phyloP scores from a whole-genome alignment of 2,888 invertebrate genomes.

The Hymenopus coronatus region DNA sequence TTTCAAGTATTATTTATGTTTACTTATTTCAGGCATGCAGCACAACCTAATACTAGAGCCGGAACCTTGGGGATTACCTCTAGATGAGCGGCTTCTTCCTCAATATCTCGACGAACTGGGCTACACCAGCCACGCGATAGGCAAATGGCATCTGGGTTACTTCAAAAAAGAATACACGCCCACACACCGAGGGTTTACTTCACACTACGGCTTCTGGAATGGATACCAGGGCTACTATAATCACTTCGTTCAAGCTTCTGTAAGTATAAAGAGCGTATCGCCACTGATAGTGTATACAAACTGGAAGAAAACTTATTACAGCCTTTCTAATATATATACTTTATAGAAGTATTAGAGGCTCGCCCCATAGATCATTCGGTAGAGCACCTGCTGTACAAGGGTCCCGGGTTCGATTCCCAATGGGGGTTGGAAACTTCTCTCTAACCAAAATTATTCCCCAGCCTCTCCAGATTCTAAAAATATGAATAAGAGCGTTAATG shows the following conservation, averaged over 20 bases:
- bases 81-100: constrained; percentile 66
- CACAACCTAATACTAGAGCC: constrained; percentile 64
- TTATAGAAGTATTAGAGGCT: too few species aligned
- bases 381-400: too few species aligned
- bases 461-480: too few species aligned
- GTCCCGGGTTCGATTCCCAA: too few species aligned
- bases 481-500: too few species aligned
- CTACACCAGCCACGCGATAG: constrained; percentile 78
- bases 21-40: constrained; percentile 59
- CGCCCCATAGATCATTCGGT: too few species aligned
- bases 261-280: constrained; percentile 39
- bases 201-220: constrained; percentile 77
- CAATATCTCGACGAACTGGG: constrained; percentile 63
- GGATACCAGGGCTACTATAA: constrained; percentile 75
- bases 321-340: too few species aligned
- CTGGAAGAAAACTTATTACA: too few species aligned
- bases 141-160: constrained; percentile 91
- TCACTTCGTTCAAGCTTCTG: constrained; percentile 54
- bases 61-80: constrained; percentile 69
- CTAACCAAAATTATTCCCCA: too few species aligned
- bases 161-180: constrained; percentile 69
- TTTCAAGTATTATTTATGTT: neutral
- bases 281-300: too few species aligned
- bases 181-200: constrained; percentile 71
- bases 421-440: too few species aligned